phyloP scores from a whole-genome alignment of 1,140 invertebrate species.

The Zaprionus vittiger region DNA sequence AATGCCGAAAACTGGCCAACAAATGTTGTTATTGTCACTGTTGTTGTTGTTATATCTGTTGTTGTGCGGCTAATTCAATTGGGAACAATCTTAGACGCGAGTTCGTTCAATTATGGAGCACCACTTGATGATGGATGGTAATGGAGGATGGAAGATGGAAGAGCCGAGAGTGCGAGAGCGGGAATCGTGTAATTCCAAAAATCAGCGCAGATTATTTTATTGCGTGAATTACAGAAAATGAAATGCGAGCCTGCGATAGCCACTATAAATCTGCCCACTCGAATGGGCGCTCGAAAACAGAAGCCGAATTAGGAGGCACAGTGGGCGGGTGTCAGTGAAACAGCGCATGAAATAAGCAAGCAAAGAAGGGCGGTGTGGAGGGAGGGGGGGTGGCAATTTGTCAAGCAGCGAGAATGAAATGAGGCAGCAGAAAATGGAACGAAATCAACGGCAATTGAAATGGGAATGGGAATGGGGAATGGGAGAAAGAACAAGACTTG shows the following conservation, averaged over 20 bases:
- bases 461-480: conserved; percentile 48
- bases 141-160: neutral
- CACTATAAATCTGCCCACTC: conserved; percentile 55
- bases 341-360: conserved; percentile 33
- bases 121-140: conserved; percentile 63
- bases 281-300: conserved; percentile 19
- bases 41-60: neutral
- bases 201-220: conserved; percentile 67
- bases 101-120: conserved; percentile 71
- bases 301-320: conserved; percentile 70
- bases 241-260: conserved; percentile 70
- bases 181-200: conserved; percentile 37
- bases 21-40: neutral
- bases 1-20: neutral
- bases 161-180: conserved; percentile 31
- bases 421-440: conserved; percentile 50
- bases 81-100: conserved; percentile 52
- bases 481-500: conserved; percentile 20
- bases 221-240: conserved; percentile 77
- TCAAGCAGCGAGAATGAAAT: conserved; percentile 50
- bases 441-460: conserved; percentile 52
- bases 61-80: conserved; percentile 62
- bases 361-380: neutral
- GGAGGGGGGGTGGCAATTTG: conserved; percentile 42
- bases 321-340: conserved; percentile 66